A percentile compares a stretch with the other conserved stretches of the same genome.
Evolutionary conservation across 1,140 invertebrate genomes (phyloP).

Genomic region (Ceratitis capitata): DNA sequence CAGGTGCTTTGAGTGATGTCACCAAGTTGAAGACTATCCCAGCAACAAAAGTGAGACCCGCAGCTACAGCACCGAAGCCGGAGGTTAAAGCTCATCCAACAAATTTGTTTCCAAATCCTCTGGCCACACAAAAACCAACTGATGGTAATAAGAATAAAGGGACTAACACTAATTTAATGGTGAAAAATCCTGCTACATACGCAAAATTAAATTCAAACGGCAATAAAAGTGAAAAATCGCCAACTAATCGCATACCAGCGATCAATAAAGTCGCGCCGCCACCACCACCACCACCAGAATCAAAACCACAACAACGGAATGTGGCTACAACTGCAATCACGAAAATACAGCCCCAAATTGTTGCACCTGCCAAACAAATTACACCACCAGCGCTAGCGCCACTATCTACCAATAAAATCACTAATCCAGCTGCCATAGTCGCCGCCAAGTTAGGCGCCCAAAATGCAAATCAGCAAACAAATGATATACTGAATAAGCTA

Average conservation of each 20-base stretch:
- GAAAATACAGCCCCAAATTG: too few relatives aligned
- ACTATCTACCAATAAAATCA: background rate
- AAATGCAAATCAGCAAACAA: constrained; percentile 44
- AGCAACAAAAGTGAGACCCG: background rate
- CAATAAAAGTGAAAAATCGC: background rate
- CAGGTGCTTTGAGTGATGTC: background rate
- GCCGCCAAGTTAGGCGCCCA: background rate
- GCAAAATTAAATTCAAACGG: background rate
- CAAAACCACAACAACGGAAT: background rate
- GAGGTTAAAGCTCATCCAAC: background rate
- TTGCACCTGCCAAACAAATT: background rate
- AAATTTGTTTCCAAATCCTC: background rate
- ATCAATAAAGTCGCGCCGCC: background rate
- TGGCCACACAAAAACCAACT: background rate
- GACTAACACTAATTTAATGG: background rate
- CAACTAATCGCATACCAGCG: background rate
- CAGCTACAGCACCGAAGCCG: background rate
- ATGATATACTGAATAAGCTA: constrained; percentile 55
- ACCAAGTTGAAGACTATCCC: background rate
- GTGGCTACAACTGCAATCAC: background rate
- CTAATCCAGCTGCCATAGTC: background rate
- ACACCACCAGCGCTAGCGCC: background rate
- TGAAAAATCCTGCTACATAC: constrained; percentile 1
- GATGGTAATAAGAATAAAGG: background rate
- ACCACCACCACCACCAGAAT: background rate